phyloP scores from a whole-genome alignment of 1,140 invertebrate species.

The Ostrea denselamellosa region DNA sequence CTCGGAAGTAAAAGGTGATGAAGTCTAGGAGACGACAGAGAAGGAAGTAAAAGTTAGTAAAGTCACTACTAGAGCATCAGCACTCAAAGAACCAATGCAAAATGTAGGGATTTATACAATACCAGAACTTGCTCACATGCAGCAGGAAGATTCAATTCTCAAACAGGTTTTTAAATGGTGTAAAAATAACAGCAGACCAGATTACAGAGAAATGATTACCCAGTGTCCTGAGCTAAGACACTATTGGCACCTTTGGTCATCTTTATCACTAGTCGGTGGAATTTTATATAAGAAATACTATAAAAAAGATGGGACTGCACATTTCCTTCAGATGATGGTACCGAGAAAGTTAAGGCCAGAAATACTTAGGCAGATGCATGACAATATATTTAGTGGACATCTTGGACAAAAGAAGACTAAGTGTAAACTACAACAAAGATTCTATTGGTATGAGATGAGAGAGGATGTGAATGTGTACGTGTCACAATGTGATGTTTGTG shows the following conservation, averaged over 20 bases:
- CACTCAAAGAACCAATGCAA: neutral
- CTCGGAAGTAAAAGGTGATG: neutral
- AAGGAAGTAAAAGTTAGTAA: neutral
- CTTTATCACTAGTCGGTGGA: neutral
- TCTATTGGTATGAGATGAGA: conserved; percentile 59
- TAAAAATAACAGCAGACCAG: neutral
- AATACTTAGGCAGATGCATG: too few relatives aligned
- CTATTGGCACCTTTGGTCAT: conserved; percentile 46
- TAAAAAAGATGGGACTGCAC: conserved; percentile 29
- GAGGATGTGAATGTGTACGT: conserved; percentile 50
- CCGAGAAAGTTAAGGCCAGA: conserved; percentile 16
- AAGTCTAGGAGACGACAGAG: neutral
- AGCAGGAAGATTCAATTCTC: conserved; percentile 2
- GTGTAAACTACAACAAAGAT: conserved; percentile 49
- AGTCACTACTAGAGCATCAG: neutral
- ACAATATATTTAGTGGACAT: conserved; percentile 55
- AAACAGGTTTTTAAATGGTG: neutral
- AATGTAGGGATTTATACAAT: neutral
- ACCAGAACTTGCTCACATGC: neutral
- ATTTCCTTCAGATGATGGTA: conserved; percentile 44
- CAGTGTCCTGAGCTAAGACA: conserved; percentile 41
- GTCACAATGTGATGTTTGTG: conserved; percentile 17
- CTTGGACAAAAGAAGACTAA: conserved; percentile 59
- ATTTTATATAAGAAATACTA: conserved; percentile 40
- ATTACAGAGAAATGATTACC: neutral